Percentiles rank a stretch among this genome's conserved stretches.
Evolutionary conservation across 2,888 invertebrate species (phyloP).

Genomic region (Parthenolecanium corni): DNA sequence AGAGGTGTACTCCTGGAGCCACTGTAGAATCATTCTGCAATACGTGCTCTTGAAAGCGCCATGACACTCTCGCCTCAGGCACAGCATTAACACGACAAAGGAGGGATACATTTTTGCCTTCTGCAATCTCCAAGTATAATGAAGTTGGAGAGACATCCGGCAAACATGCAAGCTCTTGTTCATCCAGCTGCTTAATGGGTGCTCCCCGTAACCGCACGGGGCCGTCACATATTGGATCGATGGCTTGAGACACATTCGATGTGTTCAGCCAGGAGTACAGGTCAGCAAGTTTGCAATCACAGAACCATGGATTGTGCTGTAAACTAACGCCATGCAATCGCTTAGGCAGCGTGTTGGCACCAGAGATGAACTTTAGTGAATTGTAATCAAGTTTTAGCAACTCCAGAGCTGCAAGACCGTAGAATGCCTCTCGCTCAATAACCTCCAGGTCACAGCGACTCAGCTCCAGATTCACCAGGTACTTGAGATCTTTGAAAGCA

Average conservation of each 20-base stretch:
- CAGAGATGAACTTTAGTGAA: conserved; percentile 58
- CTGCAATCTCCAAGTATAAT: conserved; percentile 61
- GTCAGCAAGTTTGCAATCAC: conserved; percentile 70
- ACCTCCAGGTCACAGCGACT: conserved; percentile 65
- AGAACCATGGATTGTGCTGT: conserved; percentile 79
- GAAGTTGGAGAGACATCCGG: conserved; percentile 67
- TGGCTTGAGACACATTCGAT: conserved; percentile 62
- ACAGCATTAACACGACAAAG: conserved; percentile 68
- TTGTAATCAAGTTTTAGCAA: conserved; percentile 77
- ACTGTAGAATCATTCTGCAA: conserved; percentile 62
- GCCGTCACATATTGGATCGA: conserved; percentile 63
- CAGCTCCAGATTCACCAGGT: conserved; percentile 67
- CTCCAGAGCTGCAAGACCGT: conserved; percentile 66
- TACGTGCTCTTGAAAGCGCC: conserved; percentile 72
- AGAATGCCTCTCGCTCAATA: conserved; percentile 68
- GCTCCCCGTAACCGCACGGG: conserved; percentile 56
- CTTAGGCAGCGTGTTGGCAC: conserved; percentile 59
- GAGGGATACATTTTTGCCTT: conserved; percentile 69
- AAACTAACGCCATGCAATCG: conserved; percentile 66
- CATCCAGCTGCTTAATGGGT: conserved; percentile 53
- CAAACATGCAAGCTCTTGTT: conserved; percentile 64
- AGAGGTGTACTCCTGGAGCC: conserved; percentile 53
- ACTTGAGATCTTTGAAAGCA: conserved; percentile 61
- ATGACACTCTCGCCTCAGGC: conserved; percentile 68
- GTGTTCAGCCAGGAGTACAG: conserved; percentile 65